phyloP scores from a whole-genome alignment of 1,140 invertebrate genomes.

The Penaeus chinensis region DNA sequence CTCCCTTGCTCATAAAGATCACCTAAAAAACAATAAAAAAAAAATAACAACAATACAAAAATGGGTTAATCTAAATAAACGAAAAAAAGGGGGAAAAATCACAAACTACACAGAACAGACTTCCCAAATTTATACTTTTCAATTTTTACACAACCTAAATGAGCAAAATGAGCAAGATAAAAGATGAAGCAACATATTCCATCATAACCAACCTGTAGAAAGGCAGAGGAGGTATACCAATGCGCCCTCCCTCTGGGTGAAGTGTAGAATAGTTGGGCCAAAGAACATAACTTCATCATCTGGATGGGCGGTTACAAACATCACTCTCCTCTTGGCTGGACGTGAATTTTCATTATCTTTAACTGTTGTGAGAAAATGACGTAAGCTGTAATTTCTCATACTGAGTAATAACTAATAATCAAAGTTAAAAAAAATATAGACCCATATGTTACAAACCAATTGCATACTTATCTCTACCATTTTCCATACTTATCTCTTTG shows the following conservation, averaged over 20 bases:
- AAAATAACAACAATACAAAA: background rate
- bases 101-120: no score
- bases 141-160: no score
- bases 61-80: background rate
- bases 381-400: background rate
- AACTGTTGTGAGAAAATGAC: background rate
- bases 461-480: no score
- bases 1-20: constrained; percentile 78
- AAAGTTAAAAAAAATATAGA: no score
- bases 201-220: constrained; percentile 77
- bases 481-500: no score
- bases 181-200: no score
- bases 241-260: constrained; percentile 74
- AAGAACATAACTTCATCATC: constrained; percentile 99
- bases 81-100: no score
- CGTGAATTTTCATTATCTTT: background rate
- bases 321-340: constrained; percentile 70
- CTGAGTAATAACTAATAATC: background rate
- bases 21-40: constrained; percentile 72
- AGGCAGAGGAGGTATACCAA: constrained; percentile 84
- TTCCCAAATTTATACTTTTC: no score
- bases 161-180: no score
- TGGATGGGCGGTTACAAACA: constrained; percentile 92
- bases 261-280: constrained; percentile 85
- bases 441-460: no score